Conservation (phyloP, 2,888 invertebrate genomes). For the Agriotes lineatus region DNA sequence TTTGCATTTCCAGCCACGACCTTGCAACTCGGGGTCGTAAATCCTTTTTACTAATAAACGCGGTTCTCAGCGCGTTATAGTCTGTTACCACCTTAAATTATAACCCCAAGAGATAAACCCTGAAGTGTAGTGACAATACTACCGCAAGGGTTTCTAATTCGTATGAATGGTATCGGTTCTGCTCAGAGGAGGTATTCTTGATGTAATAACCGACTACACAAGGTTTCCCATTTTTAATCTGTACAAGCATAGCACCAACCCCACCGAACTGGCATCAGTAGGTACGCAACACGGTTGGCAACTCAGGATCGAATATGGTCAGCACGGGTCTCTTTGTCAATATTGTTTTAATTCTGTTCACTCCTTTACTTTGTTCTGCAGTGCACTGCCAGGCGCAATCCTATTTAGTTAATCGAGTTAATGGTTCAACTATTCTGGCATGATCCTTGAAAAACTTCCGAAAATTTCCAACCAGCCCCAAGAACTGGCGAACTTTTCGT, state of each 20-base stretch:
- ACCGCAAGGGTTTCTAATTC: background rate
- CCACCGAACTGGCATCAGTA: background rate
- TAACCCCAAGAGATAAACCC: background rate
- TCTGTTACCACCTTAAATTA: conserved; percentile 23
- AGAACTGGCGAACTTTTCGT: no score
- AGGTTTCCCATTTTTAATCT: no score
- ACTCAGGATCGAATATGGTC: background rate
- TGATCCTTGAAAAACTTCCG: conserved; percentile 41
- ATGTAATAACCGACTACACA: background rate
- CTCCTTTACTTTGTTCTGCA: no score
- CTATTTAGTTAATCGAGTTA: no score
- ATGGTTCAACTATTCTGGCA: conserved; percentile 31
- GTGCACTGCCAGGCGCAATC: conserved; percentile 38
- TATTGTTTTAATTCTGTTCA: background rate
- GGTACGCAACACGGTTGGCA: background rate
- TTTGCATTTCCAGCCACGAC: conserved; percentile 56
- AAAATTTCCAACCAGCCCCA: conserved; percentile 42
- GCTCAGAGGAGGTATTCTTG: background rate
- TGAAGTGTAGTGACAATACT: no score
- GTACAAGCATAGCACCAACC: no score
- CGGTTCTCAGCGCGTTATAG: conserved; percentile 48
- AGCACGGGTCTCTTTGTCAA: background rate
- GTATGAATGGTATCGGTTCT: no score
- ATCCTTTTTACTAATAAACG: conserved; percentile 49
- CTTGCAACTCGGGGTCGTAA: conserved; percentile 52